Base-by-base conservation (phyloP, 1,140 invertebrate genomes). In the Pseudomyrmex gracilis region DNA sequence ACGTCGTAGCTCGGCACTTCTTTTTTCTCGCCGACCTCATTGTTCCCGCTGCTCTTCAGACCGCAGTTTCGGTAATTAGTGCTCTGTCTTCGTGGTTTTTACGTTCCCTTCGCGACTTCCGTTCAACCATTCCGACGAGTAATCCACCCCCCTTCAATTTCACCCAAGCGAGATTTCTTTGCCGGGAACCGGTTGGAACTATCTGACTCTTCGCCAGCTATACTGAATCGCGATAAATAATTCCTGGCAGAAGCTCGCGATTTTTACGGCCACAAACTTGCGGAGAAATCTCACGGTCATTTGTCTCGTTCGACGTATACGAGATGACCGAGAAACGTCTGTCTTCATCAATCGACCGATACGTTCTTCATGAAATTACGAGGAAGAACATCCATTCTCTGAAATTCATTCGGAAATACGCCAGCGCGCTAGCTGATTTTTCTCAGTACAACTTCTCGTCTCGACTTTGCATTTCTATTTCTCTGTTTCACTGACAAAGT, bases 201-300 rank as follows among this genome's bases (percentile, higher is more conserved):
- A 85, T 74, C 85, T 74, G 53, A 34, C 71, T 66, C 83, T 57
- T 73, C 84, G 73, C 68, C 86, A 89, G 34, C 34, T 34, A 34
- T 34, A 34, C 34, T 34, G 34, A 34, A 90, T 85, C 57, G 78
- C 82, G 90, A 90, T 90, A 90, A 91, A 85, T 70, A 89, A 89
- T 90, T 85, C 80, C 87, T 87, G 84, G 78, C 86, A 86, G 83
- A 67, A 74, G 67, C 67, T 66, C 63, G 70, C 68, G 84, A 73
- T 66, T 76, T 82, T 73, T 66, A 8, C 55, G 34, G 49, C 45
- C 7, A 49, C 20, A 53, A 76, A 24, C n/a, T 61, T 63, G 45
- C 63, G 49, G 74, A 71, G 84, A 67, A 78, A 85, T 77, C 47
- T 60, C 66, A 57, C 15, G 73, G 58, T 73, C 82, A 71, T 84